A percentile compares a stretch with the other conserved stretches of the same genome.
These are phyloP conservation scores for Phrynosoma platyrhinos DNA, from an alignment of 2,113 vertebrate genomes.

Conservation along the genomic window DNA sequence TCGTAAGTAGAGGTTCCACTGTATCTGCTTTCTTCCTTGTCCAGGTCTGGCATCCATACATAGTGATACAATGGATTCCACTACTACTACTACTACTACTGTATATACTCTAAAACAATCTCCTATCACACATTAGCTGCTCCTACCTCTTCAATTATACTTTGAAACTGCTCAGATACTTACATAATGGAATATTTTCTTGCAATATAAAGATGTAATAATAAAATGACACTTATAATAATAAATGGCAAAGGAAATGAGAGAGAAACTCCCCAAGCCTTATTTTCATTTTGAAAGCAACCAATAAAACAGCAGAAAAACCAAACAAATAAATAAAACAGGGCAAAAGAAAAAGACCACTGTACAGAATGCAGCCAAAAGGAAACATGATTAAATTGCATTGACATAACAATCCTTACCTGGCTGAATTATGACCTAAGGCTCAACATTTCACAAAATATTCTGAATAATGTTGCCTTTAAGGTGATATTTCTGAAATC, in stretches of 20 bases:
- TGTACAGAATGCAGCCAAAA: not conserved
- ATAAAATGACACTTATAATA: not conserved
- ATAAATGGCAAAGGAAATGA: not conserved
- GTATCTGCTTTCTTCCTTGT: too few species aligned
- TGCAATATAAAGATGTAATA: not conserved
- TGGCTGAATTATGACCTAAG: not conserved
- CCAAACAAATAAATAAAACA: not conserved
- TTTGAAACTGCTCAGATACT: not conserved
- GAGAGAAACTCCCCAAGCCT: not conserved
- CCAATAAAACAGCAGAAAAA: not conserved
- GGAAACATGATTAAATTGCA: not conserved
- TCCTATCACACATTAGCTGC: not conserved
- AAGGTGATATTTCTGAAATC: conserved; percentile 33
- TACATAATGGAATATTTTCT: not conserved
- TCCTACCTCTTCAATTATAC: not conserved
- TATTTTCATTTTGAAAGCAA: not conserved
- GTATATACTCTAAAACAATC: conserved; percentile 14
- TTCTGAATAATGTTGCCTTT: conserved; percentile 32
- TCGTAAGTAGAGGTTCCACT: too few species aligned
- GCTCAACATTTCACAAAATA: not conserved
- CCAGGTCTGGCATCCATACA: too few species aligned
- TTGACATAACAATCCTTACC: not conserved
- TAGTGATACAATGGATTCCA: not conserved
- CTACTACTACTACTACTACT: not conserved
- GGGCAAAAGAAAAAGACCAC: not conserved